A percentile compares a stretch with the other conserved stretches of the same genome.
phyloP scores from a whole-genome alignment of 1,140 invertebrate genomes.

The Zeugodacus cucurbitae region DNA sequence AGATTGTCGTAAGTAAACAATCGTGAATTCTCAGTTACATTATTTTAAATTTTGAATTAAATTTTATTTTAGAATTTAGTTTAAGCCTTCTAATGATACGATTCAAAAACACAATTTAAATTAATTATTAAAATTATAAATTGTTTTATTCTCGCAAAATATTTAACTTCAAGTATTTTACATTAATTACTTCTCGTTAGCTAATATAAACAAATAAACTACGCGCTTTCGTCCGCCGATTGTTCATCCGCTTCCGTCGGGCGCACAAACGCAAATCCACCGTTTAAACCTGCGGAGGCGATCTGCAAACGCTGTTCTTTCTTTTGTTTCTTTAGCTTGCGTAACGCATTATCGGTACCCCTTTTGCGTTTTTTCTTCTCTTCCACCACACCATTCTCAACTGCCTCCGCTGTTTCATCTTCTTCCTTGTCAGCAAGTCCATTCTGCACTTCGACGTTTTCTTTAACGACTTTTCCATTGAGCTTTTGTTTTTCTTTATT shows the following conservation, averaged over 20 bases:
- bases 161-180: background rate
- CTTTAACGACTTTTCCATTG: slow-evolving; percentile 1
- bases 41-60: no score
- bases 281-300: slow-evolving; percentile 46
- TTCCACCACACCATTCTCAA: background rate
- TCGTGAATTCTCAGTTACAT: background rate
- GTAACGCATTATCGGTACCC: background rate
- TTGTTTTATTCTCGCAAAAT: background rate
- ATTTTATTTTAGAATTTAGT: no score
- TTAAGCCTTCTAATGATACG: no score
- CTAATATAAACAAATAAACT: background rate
- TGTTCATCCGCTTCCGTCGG: background rate
- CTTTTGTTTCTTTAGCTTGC: slow-evolving; percentile 47
- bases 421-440: background rate
- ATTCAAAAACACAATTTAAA: background rate
- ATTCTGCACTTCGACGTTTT: background rate
- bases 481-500: slow-evolving; percentile 49
- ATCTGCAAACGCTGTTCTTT: slow-evolving; percentile 47
- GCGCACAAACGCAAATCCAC: slow-evolving; percentile 37
- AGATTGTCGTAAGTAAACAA: background rate
- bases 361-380: slow-evolving; percentile 5
- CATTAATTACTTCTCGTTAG: background rate
- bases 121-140: background rate
- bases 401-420: background rate
- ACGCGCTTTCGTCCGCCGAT: background rate